Evolutionary conservation across 2,113 vertebrate genomes (phyloP).

Genomic region (Agelaius phoeniceus): DNA sequence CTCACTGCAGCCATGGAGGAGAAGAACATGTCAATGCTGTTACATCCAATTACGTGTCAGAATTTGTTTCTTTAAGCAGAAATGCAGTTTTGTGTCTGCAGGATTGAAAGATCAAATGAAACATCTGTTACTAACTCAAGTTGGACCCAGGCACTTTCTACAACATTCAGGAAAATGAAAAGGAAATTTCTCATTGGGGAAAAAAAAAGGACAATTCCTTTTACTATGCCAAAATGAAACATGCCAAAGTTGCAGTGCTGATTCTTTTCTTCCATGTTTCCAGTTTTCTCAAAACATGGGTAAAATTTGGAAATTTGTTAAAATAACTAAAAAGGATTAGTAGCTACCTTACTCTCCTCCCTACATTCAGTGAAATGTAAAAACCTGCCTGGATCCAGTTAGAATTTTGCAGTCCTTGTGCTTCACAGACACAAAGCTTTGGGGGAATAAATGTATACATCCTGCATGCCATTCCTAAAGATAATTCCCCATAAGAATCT

Average conservation of each 20-base stretch:
- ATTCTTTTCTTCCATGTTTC: not conserved
- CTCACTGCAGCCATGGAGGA: not conserved
- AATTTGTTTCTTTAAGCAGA: not conserved
- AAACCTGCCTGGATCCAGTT: not conserved
- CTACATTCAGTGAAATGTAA: not conserved
- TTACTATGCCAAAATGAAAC: not conserved
- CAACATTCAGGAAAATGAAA: not conserved
- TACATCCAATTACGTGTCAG: not conserved
- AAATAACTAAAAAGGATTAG: not conserved
- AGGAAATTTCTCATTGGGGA: not conserved
- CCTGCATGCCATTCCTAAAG: not conserved
- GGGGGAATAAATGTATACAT: not conserved
- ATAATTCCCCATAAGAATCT: not conserved
- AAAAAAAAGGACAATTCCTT: not conserved
- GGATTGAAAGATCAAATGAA: not conserved
- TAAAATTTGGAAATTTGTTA: not conserved
- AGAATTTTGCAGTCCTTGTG: not conserved
- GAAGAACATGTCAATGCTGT: not conserved
- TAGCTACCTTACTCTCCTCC: not conserved
- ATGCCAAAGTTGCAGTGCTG: accelerated
- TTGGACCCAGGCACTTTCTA: not conserved
- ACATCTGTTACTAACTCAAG: not conserved
- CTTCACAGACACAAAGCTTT: not conserved
- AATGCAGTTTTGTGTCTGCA: not conserved
- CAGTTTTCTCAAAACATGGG: not conserved